A percentile compares a stretch with the other conserved stretches of the same genome.
phyloP scores from a whole-genome alignment of 2,888 invertebrate genomes.

The Tupiocoris notatus region DNA sequence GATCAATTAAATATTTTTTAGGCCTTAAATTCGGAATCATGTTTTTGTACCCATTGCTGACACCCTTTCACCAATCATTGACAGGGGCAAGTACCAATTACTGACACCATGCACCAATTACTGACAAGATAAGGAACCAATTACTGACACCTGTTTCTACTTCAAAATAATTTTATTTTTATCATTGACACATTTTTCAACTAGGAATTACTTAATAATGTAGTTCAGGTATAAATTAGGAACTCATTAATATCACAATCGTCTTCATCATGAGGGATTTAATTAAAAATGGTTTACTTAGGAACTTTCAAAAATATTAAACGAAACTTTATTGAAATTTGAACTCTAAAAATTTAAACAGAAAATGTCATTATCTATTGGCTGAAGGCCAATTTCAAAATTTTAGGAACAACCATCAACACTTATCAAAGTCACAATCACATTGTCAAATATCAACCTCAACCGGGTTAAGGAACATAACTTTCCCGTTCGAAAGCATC shows the following conservation, averaged over 20 bases:
- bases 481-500: not conserved
- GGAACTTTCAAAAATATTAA: too few species aligned
- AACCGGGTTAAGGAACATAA: not conserved
- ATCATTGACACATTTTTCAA: too few species aligned
- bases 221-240: not conserved
- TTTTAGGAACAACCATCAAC: too few species aligned
- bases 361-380: too few species aligned
- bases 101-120: not conserved
- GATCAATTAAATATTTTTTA: not conserved
- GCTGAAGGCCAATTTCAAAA: too few species aligned
- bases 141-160: not conserved
- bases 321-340: too few species aligned
- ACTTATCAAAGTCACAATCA: too few species aligned
- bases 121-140: too few species aligned
- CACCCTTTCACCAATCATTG: not conserved
- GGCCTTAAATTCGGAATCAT: not conserved
- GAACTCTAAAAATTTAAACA: too few species aligned
- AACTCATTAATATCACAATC: not conserved
- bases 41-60: not conserved
- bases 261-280: too few species aligned
- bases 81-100: not conserved
- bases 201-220: not conserved
- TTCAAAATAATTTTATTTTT: conserved; percentile 3
- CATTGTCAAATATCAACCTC: too few species aligned
- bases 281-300: too few species aligned